A percentile compares a stretch with the other conserved stretches of the same genome.
These are phyloP conservation scores for Alces alces DNA, from an alignment of 2,113 vertebrate genomes.

Conservation along the genomic window DNA sequence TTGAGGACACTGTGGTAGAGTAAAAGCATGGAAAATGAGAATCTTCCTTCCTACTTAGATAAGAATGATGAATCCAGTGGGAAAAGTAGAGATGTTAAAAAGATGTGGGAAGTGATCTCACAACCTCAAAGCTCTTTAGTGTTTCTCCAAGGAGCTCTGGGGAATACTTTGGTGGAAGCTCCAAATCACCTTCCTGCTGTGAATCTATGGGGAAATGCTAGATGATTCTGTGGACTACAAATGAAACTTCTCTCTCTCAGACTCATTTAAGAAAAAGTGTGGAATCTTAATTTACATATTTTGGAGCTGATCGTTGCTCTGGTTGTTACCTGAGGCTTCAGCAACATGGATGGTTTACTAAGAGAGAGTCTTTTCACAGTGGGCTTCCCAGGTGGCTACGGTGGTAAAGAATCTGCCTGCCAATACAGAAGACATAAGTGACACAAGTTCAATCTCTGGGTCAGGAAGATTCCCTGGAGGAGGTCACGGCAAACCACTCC, in stretches of 20 bases:
- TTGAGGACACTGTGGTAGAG: background rate
- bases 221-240: background rate
- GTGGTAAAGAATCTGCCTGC: background rate
- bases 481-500: background rate
- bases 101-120: constrained; percentile 57
- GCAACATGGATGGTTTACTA: background rate
- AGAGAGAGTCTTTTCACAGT: background rate
- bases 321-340: background rate
- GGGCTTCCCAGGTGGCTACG: background rate
- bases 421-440: background rate
- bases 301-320: background rate
- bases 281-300: background rate
- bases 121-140: background rate
- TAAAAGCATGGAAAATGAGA: constrained; percentile 61
- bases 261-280: background rate
- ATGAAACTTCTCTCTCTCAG: background rate
- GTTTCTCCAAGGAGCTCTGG: background rate
- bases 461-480: background rate
- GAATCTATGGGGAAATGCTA: background rate
- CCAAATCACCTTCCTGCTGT: background rate
- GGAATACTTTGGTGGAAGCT: background rate
- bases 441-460: background rate
- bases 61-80: constrained; percentile 59
- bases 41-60: constrained; percentile 6
- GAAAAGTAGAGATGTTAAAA: constrained; percentile 15